Evolutionary conservation across 2,797 vertebrate genomes (phyloP), one percentile per base, ranked within the genome.

Genomic region (Malacoctenus gilli): DNA sequence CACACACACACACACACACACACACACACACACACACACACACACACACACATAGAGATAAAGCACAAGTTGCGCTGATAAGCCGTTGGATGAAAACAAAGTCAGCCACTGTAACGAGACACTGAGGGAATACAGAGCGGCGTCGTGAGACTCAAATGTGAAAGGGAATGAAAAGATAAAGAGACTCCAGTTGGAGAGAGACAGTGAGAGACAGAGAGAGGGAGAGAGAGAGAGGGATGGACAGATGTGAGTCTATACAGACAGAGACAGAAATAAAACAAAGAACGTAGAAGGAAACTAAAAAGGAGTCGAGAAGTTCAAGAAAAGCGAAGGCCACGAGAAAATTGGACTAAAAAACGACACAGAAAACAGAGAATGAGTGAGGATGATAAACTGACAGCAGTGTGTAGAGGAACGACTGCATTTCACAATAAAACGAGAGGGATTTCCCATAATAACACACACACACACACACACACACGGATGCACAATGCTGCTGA

Each of bases 61-160:
- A 75, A 74, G 67, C 46, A 23, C 5, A 67, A 79, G 68, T 75
- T 14, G 25, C 37, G 58, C 49, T 32, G 79, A 85, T 85, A 84
- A 87, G 75, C 63, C 54, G 75, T 21, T 67, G 77, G 72, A 52
- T 70, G 52, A 59, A 80, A 83, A 79, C 69, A 85, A 84, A 89
- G 76, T 82, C 85, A 86, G 63, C 65, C 75, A 75, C 66, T 82
- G 80, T 84, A 86, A 79, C 79, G 46, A 85, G 84, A 77, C 71
- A 76, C 70, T 43, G 56, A 57, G 76, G 79, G 86, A 84, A 83
- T 79, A 81, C 61, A 59, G 68, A 79, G 50, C 18, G 53, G 46
- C 5, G 39, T 43, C 6, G 12, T 68, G 78, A 67, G 77, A 72
- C 35, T 59, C 8, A 5, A 35, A 50, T 49, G 56, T 63, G 9